These are phyloP conservation scores for Drosophila eohydei DNA, from an alignment of 2,888 invertebrate species.

Conservation along the genomic window DNA sequence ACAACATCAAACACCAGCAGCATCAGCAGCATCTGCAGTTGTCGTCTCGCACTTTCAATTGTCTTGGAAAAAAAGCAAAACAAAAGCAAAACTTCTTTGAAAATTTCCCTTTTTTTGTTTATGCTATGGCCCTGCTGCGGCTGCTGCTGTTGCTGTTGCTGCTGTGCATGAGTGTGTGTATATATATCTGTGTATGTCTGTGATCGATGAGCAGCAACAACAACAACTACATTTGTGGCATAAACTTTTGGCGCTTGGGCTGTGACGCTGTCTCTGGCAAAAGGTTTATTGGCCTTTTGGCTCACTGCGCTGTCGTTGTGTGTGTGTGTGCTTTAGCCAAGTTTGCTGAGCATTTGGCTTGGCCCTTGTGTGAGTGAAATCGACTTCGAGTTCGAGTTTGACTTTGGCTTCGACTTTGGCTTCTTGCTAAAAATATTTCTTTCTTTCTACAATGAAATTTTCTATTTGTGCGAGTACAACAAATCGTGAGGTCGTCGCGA, in stretches of 20 bases:
- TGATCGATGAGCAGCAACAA: slow-evolving; percentile 68
- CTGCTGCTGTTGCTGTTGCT: not conserved
- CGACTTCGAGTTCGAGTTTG: slow-evolving; percentile 35
- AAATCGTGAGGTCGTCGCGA: slow-evolving; percentile 26
- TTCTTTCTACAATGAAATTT: slow-evolving; percentile 63
- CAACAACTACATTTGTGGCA: slow-evolving; percentile 44
- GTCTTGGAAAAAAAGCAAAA: slow-evolving; percentile 43
- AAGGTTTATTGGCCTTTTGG: slow-evolving; percentile 78
- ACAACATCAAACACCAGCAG: slow-evolving; percentile 11
- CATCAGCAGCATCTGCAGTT: slow-evolving; percentile 26
- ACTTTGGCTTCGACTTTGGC: slow-evolving; percentile 48
- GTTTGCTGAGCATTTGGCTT: slow-evolving; percentile 47
- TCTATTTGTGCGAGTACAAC: slow-evolving; percentile 68
- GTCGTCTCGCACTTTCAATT: slow-evolving; percentile 71
- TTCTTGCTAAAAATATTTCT: slow-evolving; percentile 69
- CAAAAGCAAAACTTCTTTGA: slow-evolving; percentile 31
- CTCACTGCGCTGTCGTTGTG: slow-evolving; percentile 42
- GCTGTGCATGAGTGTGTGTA: slow-evolving; percentile 24
- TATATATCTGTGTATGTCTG: slow-evolving; percentile 38
- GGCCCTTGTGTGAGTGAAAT: slow-evolving; percentile 67
- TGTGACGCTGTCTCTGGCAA: slow-evolving; percentile 43
- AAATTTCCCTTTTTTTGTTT: slow-evolving; percentile 74
- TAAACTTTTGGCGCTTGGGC: slow-evolving; percentile 48
- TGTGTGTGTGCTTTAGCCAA: slow-evolving; percentile 63
- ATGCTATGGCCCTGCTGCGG: slow-evolving; percentile 16